Base-by-base conservation (phyloP, 2,797 vertebrate species). In the Alcedo atthis region DNA sequence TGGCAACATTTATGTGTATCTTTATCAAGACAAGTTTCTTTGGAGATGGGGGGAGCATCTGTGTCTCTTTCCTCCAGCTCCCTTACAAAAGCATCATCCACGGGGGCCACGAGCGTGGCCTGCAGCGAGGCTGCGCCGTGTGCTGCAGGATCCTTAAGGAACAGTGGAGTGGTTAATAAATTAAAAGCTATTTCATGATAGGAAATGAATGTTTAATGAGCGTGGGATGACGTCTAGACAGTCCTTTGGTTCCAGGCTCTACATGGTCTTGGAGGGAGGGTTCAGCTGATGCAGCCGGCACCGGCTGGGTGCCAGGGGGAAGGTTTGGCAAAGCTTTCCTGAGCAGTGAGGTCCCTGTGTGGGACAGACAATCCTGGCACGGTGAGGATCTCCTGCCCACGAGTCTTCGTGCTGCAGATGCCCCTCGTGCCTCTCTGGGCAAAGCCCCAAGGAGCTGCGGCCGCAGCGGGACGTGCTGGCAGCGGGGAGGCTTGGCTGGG, bases 171-270 rank as follows among this genome's bases (percentile, higher is more conserved):
- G 1, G 84, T 75, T 89, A 75, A 89, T 90, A 90, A 93, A 95
- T 94, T 71, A 94, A 96, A 95, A 96, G 95, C 91, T 57, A 76
- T 94, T 96, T 96, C 90, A 96, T 96, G 95, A 91, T 83, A 78
- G 90, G 58, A 82, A 87, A 96, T 95, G 76, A 96, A 95, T 96
- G 92, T 96, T 95, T 96, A 96, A 96, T 96, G 91, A 95, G 84
- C 0, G 2, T 92, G 86, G 86, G 88, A 92, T 94, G 93, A 96
- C 40, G 66, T 92, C 93, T 92, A 93, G 94, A 76, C 84, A 78
- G 84, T 16, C 51, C 59, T 77, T 95, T 1, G 0, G 81, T 82
- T 90, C 51, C 76, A 91, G 62, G 73, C 61, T 79, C 30, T 67
- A 17, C 0, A 1, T 3, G 24, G 59, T 73, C 82, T 33, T 63